Conservation (phyloP, 1,140 invertebrate genomes). For the Magallana ariakensis region DNA sequence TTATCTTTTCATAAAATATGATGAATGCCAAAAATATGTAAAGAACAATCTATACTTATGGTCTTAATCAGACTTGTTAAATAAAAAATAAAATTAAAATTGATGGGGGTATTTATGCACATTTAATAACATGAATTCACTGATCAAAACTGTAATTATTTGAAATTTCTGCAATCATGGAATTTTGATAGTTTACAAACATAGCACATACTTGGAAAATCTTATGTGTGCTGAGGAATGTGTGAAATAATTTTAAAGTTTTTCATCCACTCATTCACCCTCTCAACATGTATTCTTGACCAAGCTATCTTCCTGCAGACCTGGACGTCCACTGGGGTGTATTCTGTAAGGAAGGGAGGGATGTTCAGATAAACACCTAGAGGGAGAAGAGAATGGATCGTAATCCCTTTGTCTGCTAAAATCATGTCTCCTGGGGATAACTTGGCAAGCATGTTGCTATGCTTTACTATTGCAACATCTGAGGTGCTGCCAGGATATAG, state of each 20-base stretch:
- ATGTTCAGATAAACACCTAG: neutral
- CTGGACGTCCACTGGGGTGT: neutral
- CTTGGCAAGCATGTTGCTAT: constrained; percentile 16
- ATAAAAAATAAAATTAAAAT: too few relatives aligned
- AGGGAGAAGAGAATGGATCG: neutral
- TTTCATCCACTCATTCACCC: neutral
- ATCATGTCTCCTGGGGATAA: constrained; percentile 36
- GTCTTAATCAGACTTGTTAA: too few relatives aligned
- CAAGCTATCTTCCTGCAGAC: neutral
- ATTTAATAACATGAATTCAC: neutral
- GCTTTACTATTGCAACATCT: constrained; percentile 19
- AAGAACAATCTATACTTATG: too few relatives aligned
- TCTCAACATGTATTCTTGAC: neutral
- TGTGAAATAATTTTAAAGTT: neutral
- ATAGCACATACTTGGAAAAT: constrained; percentile 10
- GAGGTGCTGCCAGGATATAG: constrained; percentile 34
- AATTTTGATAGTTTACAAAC: neutral
- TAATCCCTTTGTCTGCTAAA: constrained; percentile 43
- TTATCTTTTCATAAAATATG: too few relatives aligned
- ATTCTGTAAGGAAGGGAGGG: neutral
- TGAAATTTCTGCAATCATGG: neutral
- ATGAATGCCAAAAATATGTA: too few relatives aligned
- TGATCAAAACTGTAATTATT: neutral
- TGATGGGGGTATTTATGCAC: too few relatives aligned
- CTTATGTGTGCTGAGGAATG: constrained; percentile 25